Percentiles rank a stretch among this genome's conserved stretches.
Conservation (phyloP, 1,140 invertebrate species). For the Eupeodes corollae region DNA sequence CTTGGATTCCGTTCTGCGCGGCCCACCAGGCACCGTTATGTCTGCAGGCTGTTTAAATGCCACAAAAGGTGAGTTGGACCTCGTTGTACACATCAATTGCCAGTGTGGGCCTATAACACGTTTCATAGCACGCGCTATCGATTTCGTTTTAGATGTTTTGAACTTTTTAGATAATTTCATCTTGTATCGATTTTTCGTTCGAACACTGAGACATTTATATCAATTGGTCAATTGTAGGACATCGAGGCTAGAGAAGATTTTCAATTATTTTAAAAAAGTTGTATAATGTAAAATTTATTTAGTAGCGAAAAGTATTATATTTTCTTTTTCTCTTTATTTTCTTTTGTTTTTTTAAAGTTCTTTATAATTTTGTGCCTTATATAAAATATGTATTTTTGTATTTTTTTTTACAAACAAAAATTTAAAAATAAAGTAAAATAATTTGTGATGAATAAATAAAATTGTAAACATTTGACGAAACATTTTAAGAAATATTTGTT, state of each 20-base stretch:
- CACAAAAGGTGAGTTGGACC: slow-evolving; percentile 34
- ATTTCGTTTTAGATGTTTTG: slow-evolving; percentile 26
- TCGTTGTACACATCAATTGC: slow-evolving; percentile 18
- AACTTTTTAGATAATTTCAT: slow-evolving; percentile 31
- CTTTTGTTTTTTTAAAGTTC: too few species aligned
- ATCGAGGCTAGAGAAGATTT: slow-evolving; percentile 17
- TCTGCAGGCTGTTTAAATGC: slow-evolving; percentile 27
- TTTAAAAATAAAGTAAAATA: too few species aligned
- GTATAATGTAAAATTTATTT: background rate
- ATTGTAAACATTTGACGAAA: too few species aligned
- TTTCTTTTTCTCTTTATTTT: too few species aligned
- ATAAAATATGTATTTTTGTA: too few species aligned
- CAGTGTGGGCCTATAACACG: slow-evolving; percentile 34
- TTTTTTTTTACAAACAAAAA: too few species aligned
- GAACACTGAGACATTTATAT: slow-evolving; percentile 28
- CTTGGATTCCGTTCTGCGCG: slow-evolving; percentile 46
- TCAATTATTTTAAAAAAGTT: slow-evolving; percentile 7
- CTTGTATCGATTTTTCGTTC: slow-evolving; percentile 28
- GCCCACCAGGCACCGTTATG: slow-evolving; percentile 30
- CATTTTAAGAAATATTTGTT: too few species aligned
- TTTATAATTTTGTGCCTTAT: too few species aligned
- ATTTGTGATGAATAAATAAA: too few species aligned
- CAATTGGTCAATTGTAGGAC: slow-evolving; percentile 21
- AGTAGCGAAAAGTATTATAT: too few species aligned
- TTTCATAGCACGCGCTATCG: slow-evolving; percentile 30